phyloP scores from a whole-genome alignment of 2,113 vertebrate genomes.

The Pterocles orientalis region DNA sequence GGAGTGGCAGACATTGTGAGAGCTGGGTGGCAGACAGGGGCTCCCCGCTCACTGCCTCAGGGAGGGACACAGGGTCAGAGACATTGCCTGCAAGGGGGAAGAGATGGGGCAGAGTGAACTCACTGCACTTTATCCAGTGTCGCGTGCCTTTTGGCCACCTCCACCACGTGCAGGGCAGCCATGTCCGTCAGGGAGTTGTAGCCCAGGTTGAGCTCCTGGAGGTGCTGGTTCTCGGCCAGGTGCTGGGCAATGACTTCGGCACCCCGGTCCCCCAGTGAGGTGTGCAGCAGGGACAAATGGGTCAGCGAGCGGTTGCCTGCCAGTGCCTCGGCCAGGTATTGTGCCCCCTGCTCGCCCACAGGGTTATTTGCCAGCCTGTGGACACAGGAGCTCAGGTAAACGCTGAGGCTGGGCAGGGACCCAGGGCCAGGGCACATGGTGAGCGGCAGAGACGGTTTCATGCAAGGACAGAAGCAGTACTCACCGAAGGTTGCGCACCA shows the following conservation, averaged over 20 bases:
- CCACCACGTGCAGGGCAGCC: slow-evolving; percentile 83
- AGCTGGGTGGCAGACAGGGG: background rate
- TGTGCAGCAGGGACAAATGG: slow-evolving; percentile 88
- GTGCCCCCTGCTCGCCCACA: slow-evolving; percentile 76
- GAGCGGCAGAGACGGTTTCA: background rate
- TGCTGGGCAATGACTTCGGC: slow-evolving; percentile 78
- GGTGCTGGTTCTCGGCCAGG: slow-evolving; percentile 75
- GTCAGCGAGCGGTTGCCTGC: slow-evolving; percentile 82
- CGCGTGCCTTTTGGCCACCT: slow-evolving; percentile 84
- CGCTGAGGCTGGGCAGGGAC: background rate
- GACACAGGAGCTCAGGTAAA: background rate
- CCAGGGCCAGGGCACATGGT: background rate
- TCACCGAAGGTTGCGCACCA: slow-evolving; percentile 79
- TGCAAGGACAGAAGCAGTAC: background rate
- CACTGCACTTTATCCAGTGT: slow-evolving; percentile 85
- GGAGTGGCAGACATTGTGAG: background rate
- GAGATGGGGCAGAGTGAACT: slow-evolving; percentile 21
- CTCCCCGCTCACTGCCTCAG: background rate
- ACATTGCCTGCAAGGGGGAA: background rate
- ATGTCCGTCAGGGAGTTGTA: slow-evolving; percentile 89
- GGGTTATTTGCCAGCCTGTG: slow-evolving; percentile 89
- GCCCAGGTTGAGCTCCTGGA: slow-evolving; percentile 91
- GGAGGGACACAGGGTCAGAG: background rate
- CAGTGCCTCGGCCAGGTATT: slow-evolving; percentile 81
- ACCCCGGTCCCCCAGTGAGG: slow-evolving; percentile 81